Percentiles rank a stretch among this genome's conserved stretches.
Evolutionary conservation across 2,888 invertebrate species (phyloP).

Genomic region (Eupithecia dodoneata): DNA sequence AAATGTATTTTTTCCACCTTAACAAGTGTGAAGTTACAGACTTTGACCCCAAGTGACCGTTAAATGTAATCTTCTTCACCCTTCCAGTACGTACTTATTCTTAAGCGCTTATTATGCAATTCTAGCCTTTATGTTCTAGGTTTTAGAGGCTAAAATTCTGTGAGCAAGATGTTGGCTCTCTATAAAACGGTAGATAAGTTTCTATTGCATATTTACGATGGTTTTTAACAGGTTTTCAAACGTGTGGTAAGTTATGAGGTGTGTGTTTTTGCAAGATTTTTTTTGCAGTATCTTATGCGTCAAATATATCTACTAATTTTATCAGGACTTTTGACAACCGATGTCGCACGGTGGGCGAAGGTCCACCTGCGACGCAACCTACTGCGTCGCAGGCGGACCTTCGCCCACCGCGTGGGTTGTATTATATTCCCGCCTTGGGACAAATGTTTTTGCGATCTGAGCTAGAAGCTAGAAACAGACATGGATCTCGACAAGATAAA

Average conservation of each 20-base stretch:
- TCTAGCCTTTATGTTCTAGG: constrained; percentile 3
- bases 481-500: too few species aligned
- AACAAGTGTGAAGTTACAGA: constrained; percentile 15
- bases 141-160: constrained; percentile 22
- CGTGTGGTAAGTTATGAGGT: constrained; percentile 28
- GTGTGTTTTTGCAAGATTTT: neutral
- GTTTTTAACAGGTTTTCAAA: constrained; percentile 34
- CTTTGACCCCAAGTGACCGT: constrained; percentile 48
- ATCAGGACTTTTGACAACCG: too few species aligned
- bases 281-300: neutral
- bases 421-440: too few species aligned
- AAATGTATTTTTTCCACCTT: neutral
- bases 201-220: constrained; percentile 41
- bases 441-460: too few species aligned
- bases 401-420: too few species aligned
- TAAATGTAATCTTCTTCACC: constrained; percentile 45
- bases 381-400: too few species aligned
- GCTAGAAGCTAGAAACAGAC: too few species aligned
- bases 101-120: constrained; percentile 30
- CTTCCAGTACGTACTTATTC: constrained; percentile 22
- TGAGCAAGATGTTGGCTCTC: constrained; percentile 21
- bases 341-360: too few species aligned
- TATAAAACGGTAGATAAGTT: constrained; percentile 42
- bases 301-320: too few species aligned
- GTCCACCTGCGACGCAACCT: too few species aligned